A percentile compares a stretch with the other conserved stretches of the same genome.
Conservation (phyloP, 2,888 invertebrate species). For the Electrophaes corylata region DNA sequence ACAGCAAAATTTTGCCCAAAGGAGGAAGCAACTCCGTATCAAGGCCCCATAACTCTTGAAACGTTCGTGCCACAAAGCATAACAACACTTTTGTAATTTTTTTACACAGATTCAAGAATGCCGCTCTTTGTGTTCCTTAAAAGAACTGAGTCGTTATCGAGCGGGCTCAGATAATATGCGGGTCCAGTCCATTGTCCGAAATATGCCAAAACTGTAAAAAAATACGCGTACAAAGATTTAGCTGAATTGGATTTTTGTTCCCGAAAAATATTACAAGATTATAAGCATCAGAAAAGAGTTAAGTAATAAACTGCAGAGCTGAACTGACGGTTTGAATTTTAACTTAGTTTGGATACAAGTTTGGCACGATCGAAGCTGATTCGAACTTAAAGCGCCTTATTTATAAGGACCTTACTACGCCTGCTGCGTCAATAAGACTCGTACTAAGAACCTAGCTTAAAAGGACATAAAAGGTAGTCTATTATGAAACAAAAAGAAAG, state of each 20-base stretch:
- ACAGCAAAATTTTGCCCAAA: constrained; percentile 1
- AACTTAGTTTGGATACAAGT: no score
- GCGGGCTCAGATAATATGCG: constrained; percentile 37
- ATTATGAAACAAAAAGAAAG: constrained; percentile 60
- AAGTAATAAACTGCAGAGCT: no score
- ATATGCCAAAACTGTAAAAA: constrained; percentile 33
- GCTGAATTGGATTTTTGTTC: no score
- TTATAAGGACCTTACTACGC: background rate
- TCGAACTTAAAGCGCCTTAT: no score
- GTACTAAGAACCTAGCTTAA: constrained; percentile 28
- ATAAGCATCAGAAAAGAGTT: background rate
- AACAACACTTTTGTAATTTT: constrained; percentile 39
- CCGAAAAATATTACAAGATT: no score
- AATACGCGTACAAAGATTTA: constrained; percentile 21
- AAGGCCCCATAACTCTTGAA: constrained; percentile 21
- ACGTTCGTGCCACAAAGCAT: constrained; percentile 30
- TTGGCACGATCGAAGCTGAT: no score
- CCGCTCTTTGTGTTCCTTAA: constrained; percentile 44
- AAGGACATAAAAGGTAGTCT: constrained; percentile 50
- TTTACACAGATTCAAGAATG: constrained; percentile 44
- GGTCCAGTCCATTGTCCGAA: constrained; percentile 47
- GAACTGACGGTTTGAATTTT: no score
- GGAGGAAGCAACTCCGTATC: background rate
- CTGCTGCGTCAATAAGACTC: constrained; percentile 6
- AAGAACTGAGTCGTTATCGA: constrained; percentile 47